Conservation (phyloP, 64 coral and sea anemone species). For the Stylophora pistillata region DNA sequence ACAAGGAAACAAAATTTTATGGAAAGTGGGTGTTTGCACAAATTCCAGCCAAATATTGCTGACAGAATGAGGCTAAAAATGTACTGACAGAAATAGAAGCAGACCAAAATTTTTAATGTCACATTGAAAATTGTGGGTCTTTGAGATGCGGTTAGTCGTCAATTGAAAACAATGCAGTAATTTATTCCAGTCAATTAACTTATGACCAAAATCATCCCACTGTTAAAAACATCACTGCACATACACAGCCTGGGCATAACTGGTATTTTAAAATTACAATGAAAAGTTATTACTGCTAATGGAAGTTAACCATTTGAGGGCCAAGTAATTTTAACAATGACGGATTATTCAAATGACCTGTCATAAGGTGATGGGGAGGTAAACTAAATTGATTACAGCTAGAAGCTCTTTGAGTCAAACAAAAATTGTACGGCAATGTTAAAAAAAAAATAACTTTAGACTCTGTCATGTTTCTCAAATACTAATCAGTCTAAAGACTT, state of each 20-base stretch:
- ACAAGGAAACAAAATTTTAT: not conserved
- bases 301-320: not conserved
- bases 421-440: not conserved
- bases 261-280: not conserved
- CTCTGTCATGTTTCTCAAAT: not conserved
- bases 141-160: not conserved
- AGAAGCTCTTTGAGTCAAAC: not conserved
- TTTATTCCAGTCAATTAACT: constrained; percentile 16
- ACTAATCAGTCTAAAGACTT: too few relatives aligned
- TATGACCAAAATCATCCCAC: not conserved
- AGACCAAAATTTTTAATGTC: not conserved
- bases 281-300: not conserved
- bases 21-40: not conserved
- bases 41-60: not conserved
- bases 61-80: not conserved
- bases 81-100: not conserved
- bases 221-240: not conserved
- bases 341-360: not conserved
- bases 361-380: not conserved
- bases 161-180: not conserved
- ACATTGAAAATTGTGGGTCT: not conserved
- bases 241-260: not conserved
- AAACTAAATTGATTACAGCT: not conserved
- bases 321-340: not conserved
- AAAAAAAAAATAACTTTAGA: not conserved